Conservation (phyloP, 2,797 vertebrate species). For the Bothrops alternatus region DNA sequence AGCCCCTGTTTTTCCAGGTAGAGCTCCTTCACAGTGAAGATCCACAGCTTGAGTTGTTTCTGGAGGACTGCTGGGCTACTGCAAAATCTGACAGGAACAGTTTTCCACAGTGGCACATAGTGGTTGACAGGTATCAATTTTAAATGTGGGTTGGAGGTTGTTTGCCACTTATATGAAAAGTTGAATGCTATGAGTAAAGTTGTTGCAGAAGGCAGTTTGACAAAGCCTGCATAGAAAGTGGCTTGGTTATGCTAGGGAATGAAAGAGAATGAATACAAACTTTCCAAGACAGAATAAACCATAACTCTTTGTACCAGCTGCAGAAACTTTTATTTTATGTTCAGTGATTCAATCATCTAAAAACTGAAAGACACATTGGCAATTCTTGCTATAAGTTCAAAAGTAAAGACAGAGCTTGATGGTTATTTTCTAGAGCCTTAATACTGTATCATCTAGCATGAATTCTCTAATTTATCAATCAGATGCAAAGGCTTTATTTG, state of each 20-base stretch:
- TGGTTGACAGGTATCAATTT: constrained; percentile 54
- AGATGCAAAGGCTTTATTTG: background rate
- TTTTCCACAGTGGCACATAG: constrained; percentile 56
- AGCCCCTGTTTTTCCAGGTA: constrained; percentile 66
- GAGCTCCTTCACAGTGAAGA: constrained; percentile 64
- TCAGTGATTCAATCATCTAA: background rate
- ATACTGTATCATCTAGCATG: background rate
- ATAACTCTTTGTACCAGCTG: background rate
- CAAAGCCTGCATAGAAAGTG: background rate
- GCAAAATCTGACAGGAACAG: constrained; percentile 41
- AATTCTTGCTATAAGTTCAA: background rate
- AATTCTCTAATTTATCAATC: background rate
- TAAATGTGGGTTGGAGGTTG: background rate
- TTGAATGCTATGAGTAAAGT: background rate
- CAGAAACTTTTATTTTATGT: background rate
- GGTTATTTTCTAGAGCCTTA: background rate
- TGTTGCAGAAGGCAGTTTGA: background rate
- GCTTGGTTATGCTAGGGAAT: background rate
- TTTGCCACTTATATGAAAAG: background rate
- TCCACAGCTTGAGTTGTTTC: constrained; percentile 55
- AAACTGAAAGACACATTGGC: background rate
- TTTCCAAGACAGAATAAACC: background rate
- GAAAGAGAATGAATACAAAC: background rate
- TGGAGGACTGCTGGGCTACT: constrained; percentile 65
- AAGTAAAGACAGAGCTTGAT: background rate